These are phyloP conservation scores for Amiota mariae DNA, from an alignment of 2,888 invertebrate species.

Conservation along the genomic window DNA sequence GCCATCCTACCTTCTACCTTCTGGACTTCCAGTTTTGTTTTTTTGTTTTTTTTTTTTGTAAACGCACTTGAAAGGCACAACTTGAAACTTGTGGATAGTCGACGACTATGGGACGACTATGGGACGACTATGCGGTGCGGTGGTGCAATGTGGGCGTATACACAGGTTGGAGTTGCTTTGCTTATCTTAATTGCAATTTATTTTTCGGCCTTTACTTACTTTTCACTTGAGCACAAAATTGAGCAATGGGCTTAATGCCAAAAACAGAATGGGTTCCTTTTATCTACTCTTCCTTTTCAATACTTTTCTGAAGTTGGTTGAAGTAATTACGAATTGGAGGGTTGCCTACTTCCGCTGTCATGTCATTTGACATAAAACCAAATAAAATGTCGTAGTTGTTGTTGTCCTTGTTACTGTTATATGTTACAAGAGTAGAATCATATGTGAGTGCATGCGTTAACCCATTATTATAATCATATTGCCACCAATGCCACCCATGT, in stretches of 20 bases:
- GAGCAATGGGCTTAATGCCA: conserved; percentile 15
- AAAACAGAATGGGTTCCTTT: neutral
- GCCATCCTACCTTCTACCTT: no score
- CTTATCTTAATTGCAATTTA: conserved; percentile 30
- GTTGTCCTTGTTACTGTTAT: no score
- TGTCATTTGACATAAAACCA: no score
- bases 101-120: neutral
- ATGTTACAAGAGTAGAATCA: no score
- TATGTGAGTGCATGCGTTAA: neutral
- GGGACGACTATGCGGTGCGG: no score
- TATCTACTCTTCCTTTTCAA: neutral
- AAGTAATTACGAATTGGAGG: conserved; percentile 6
- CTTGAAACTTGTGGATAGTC: conserved; percentile 20
- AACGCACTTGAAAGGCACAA: neutral
- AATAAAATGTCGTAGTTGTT: no score
- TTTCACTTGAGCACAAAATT: conserved; percentile 14
- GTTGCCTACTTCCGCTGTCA: neutral
- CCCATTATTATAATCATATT: neutral
- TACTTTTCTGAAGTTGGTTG: neutral
- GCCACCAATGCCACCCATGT: neutral
- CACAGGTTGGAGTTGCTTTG: conserved; percentile 9
- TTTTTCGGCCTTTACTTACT: conserved; percentile 16
- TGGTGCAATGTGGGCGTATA: no score
- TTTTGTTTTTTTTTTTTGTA: neutral
- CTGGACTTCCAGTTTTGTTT: neutral